Base-by-base conservation (phyloP, 2,888 invertebrate species). In the Anthrax anthrax region DNA sequence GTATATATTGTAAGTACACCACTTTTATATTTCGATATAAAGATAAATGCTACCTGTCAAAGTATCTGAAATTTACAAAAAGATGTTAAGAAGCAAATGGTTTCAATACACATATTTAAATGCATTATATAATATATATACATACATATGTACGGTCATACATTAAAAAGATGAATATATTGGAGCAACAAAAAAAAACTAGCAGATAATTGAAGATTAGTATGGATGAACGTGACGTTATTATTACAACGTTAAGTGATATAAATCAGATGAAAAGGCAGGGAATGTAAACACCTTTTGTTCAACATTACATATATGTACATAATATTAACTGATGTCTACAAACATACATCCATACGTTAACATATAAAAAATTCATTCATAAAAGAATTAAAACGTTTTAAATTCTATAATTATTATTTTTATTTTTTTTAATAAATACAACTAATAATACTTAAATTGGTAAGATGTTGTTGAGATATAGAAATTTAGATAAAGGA, bases 11-110 rank as follows among this genome's bases (percentile, higher is more conserved):
- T 8, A 8, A 23, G 23, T 23, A 23, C 23, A 8, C 23, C 8
- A 8, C 23, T 6, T 4, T 6, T 23, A 23, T 6, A 8, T 23
- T 23, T 23, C 23, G 46, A 46, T 46, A 42, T 38, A 37, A 41
- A 46, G 46, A 46, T 46, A 46, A 46, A 46, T 37, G 37, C 41
- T 41, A 42, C 46, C 46, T 46, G 46, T 46, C 46, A 46, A 40
- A 37, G 32, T 18, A 37, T 46, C 41, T 42, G 29, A 46, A 46
- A 32, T 12, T 3, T 32, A 32, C 29, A 12, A 32, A 32, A 32
- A 32, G 5, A 23, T 32, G 29, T 3, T 12, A 32, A 1, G 13
- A 32, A 32, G 13, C 9, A 32, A 32, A 32, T 32, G 29, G 29
- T 32, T 32, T 4, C 13, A 32, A 32, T 32, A 12, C 29, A 32